Percentiles rank a stretch among this genome's conserved stretches.
Conservation (phyloP, 2,113 vertebrate genomes). For the Aldabrachelys gigantea region DNA sequence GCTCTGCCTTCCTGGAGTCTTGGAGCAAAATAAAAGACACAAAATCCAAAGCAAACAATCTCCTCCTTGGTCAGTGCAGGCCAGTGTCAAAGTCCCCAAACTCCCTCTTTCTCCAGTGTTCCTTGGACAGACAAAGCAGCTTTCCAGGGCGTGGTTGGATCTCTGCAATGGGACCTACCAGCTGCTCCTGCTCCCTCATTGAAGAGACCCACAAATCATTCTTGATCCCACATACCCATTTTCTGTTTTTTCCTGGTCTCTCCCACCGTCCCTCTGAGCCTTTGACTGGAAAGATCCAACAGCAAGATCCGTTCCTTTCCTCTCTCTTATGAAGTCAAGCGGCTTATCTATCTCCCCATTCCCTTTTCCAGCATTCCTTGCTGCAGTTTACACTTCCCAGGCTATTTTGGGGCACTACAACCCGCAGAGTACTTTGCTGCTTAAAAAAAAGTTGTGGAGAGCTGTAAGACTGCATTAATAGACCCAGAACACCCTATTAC, state of each 20-base stretch:
- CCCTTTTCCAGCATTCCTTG: background rate
- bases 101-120: background rate
- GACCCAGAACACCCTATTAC: too few relatives aligned
- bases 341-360: background rate
- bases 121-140: background rate
- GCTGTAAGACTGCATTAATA: background rate
- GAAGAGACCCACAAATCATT: background rate
- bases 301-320: background rate
- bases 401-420: background rate
- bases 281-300: background rate
- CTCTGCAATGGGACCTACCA: background rate
- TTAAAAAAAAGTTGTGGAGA: background rate
- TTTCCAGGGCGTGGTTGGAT: background rate
- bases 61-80: background rate
- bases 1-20: conserved; percentile 60
- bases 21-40: conserved; percentile 61
- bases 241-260: background rate
- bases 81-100: background rate
- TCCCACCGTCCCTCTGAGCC: background rate
- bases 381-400: conserved; percentile 5
- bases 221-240: background rate
- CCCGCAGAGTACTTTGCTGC: background rate
- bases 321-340: background rate
- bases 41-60: conserved; percentile 69
- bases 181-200: background rate